Percentiles rank a stretch among this genome's conserved stretches.
phyloP scores from a whole-genome alignment of 2,113 vertebrate genomes.

The Cyanistes caeruleus region DNA sequence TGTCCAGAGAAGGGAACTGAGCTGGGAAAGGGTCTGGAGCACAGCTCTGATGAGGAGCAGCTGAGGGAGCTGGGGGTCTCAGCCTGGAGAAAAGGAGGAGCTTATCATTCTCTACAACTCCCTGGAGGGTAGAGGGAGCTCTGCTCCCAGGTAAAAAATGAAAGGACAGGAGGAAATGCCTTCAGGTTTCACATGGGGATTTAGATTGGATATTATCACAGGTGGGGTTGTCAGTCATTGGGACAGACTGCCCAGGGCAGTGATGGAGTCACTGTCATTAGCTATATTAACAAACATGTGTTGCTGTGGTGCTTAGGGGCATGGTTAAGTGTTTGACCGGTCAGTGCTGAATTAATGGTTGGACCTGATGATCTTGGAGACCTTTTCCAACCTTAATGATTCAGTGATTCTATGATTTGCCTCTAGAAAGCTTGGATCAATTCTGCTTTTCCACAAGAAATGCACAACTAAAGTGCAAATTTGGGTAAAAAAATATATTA shows the following conservation, averaged over 20 bases:
- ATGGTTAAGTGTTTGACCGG: neutral
- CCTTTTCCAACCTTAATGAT: neutral
- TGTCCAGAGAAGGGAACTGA: rapidly evolving
- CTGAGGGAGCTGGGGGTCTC: neutral
- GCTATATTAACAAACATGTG: neutral
- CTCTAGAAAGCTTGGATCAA: neutral
- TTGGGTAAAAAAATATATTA: neutral
- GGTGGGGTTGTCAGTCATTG: neutral
- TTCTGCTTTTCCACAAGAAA: neutral
- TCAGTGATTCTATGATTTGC: neutral
- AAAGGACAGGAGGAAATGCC: neutral
- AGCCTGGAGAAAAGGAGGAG: neutral
- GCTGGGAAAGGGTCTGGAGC: neutral
- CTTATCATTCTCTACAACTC: neutral
- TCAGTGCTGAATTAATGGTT: neutral
- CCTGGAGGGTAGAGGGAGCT: neutral
- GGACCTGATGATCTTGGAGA: neutral
- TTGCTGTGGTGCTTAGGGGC: neutral
- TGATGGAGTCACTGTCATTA: neutral
- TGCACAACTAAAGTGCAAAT: neutral
- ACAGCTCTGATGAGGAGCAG: neutral
- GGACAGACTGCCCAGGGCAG: neutral
- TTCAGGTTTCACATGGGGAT: neutral
- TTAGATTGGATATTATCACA: neutral
- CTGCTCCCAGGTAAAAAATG: neutral